Evolutionary conservation across 2,888 invertebrate genomes (phyloP).

Genomic region (Caenorhabditis panamensis): DNA sequence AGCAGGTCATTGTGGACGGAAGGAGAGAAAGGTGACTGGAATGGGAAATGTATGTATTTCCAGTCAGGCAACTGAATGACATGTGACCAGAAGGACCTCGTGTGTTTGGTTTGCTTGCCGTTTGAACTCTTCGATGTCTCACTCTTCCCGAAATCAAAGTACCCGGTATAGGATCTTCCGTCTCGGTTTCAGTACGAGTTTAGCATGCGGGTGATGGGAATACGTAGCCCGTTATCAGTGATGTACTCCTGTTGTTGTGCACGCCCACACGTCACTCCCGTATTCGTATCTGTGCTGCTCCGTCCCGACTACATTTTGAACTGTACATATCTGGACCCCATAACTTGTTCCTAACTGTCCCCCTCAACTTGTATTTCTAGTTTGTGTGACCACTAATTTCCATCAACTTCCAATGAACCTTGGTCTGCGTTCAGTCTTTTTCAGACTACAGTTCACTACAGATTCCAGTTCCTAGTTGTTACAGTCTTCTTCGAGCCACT

Average conservation of each 20-base stretch:
- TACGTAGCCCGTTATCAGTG: slow-evolving; percentile 5
- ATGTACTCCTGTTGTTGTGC: neutral
- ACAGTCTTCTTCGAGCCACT: neutral
- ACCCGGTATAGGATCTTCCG: no score
- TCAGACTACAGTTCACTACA: neutral
- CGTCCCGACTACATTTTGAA: slow-evolving; percentile 1
- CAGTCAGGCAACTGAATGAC: neutral
- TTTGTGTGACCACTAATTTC: neutral
- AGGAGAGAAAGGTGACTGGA: slow-evolving; percentile 7
- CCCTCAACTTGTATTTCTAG: neutral
- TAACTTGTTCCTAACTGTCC: no score
- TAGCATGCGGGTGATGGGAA: neutral
- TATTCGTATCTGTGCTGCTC: neutral
- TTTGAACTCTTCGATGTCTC: neutral
- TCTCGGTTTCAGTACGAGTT: neutral
- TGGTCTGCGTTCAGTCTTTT: slow-evolving; percentile 8
- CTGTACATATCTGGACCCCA: neutral
- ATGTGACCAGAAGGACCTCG: neutral
- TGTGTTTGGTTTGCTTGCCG: neutral
- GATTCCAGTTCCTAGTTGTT: neutral
- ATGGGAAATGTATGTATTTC: no score
- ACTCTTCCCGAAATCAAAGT: neutral
- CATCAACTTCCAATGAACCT: neutral
- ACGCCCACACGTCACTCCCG: neutral
- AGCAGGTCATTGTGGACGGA: slow-evolving; percentile 10